Base-by-base conservation (phyloP, 2,888 invertebrate genomes). In the Plemyria rubiginata region DNA sequence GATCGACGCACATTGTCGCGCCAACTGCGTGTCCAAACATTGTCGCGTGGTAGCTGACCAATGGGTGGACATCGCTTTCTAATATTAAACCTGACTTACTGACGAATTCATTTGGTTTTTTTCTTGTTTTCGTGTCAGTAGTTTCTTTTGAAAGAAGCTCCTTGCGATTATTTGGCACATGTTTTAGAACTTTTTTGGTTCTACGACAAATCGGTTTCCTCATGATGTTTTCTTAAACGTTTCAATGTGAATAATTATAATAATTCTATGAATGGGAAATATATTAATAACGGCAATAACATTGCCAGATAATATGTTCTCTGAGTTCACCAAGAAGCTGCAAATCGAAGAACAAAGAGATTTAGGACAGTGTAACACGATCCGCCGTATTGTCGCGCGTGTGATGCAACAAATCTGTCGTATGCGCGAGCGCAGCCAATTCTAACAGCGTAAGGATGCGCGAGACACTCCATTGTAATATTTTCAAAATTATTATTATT, bases 341-440 rank as follows among this genome's bases (percentile, higher is more conserved):
- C 84, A 82, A 87, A 83, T 85, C 80, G 80, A 80, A 82, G 81
- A 85, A 88, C 86, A 86, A 87, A 83, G 83, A 79, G 84, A 91
- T 87, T 84, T 82, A 85, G 90, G 86, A 82, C 90, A 90, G 84
- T 87, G 91, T 91, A 90, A 91, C 90, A 86, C 87, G 84, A 90
- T 87, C 86, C 82, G 72, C 67, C 80, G 81, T 84, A 85, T 84
- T 87, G 84, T 84, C 82, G 79, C 75, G 71, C 68, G 73, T 78
- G 81, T 88, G 87, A 87, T 81, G 90, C 85, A 90, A 90, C 81
- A 76, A 78, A 84, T 87, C 81, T 88, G 87, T 88, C 87, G 85
- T 84, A 84, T 80, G 77, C 79, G 75, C 77, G 57, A 63, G 57
- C 54, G 54, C 62, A 63, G 51, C 50, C 50, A 56, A 56, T 64